phyloP scores from a whole-genome alignment of 2,797 vertebrate genomes.

The Mionectes olivaceus region DNA sequence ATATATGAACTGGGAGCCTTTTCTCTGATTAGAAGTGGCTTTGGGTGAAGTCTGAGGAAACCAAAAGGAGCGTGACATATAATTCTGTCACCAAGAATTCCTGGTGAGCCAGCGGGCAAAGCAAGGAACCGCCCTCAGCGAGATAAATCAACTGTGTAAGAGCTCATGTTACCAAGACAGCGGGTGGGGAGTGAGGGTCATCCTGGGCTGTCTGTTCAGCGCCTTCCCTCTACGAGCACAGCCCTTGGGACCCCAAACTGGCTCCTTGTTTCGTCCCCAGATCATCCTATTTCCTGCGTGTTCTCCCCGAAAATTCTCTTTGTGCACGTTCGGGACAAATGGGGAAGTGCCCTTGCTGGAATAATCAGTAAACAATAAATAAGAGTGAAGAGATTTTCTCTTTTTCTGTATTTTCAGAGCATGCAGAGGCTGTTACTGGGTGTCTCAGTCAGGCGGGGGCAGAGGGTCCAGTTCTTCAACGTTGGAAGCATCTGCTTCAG shows the following conservation, averaged over 20 bases:
- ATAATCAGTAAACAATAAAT: neutral
- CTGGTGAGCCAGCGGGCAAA: neutral
- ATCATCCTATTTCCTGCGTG: neutral
- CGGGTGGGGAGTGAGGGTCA: neutral
- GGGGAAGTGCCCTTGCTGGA: neutral
- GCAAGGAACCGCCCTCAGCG: neutral
- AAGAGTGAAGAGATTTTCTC: neutral
- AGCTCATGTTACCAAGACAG: neutral
- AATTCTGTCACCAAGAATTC: constrained; percentile 35
- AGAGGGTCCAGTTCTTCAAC: neutral
- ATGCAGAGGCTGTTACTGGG: neutral
- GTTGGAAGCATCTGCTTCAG: neutral
- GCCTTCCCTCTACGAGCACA: accelerated
- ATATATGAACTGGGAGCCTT: neutral
- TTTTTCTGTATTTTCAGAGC: neutral
- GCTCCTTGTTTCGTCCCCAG: neutral
- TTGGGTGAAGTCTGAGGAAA: neutral
- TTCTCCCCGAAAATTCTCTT: neutral
- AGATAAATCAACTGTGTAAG: neutral
- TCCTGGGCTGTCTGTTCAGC: neutral
- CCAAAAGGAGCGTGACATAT: neutral
- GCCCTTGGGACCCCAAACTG: neutral
- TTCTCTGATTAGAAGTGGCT: neutral
- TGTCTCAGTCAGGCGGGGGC: neutral
- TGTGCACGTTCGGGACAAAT: neutral